Percentiles rank a stretch among this genome's conserved stretches.
Evolutionary conservation across 2,888 invertebrate species (phyloP).

Genomic region (Ophraella communa): DNA sequence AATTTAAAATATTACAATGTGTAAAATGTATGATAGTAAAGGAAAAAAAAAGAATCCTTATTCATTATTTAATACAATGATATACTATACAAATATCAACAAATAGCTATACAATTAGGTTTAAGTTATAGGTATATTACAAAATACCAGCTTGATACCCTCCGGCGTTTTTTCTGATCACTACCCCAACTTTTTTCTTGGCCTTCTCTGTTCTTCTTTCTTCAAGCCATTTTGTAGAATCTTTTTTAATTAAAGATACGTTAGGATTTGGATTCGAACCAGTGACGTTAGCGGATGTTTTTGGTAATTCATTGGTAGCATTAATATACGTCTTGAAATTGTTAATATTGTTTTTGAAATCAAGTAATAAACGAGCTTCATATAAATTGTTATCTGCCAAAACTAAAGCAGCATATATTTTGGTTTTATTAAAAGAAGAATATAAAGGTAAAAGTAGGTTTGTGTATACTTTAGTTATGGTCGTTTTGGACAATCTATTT

Average conservation of each 20-base stretch:
- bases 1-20: too few species aligned
- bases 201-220: slow-evolving; percentile 1
- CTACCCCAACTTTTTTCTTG: slow-evolving; percentile 18
- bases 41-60: too few species aligned
- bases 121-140: background rate
- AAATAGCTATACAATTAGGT: background rate
- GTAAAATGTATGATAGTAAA: too few species aligned
- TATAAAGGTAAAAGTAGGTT: slow-evolving; percentile 30
- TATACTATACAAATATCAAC: too few species aligned
- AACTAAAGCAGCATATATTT: slow-evolving; percentile 27
- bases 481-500: slow-evolving; percentile 5
- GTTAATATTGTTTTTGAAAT: slow-evolving; percentile 25
- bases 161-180: slow-evolving; percentile 13
- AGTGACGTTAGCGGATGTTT: background rate
- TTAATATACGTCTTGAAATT: slow-evolving; percentile 1
- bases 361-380: slow-evolving; percentile 31
- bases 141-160: slow-evolving; percentile 21
- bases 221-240: background rate
- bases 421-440: slow-evolving; percentile 26
- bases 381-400: slow-evolving; percentile 34
- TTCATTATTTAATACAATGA: too few species aligned
- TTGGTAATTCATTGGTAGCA: background rate
- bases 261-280: too few species aligned
- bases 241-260: too few species aligned
- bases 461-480: slow-evolving; percentile 20